phyloP scores from a whole-genome alignment of 2,797 vertebrate species.

The Alosa sapidissima region DNA sequence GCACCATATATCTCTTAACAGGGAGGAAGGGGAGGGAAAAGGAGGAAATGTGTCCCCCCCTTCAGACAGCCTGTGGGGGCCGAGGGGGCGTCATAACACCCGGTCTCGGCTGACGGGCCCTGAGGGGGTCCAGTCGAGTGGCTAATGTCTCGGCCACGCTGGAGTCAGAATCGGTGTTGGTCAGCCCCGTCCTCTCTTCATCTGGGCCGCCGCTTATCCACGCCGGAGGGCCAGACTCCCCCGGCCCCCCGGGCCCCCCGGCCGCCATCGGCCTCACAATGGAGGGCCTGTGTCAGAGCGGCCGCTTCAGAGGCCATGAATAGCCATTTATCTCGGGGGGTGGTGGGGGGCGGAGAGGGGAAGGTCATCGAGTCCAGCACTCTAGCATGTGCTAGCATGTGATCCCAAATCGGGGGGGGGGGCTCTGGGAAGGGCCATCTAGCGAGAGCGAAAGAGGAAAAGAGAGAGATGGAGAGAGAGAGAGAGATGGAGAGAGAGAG shows the following conservation, averaged over 20 bases:
- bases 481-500: neutral
- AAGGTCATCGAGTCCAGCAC: constrained; percentile 39
- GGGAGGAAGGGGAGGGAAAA: neutral
- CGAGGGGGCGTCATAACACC: constrained; percentile 1
- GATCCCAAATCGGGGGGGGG: constrained; percentile 20
- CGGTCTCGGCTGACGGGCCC: neutral
- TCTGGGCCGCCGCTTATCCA: constrained; percentile 45
- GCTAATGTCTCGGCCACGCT: constrained; percentile 26
- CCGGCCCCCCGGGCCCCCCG: neutral
- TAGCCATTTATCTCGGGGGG: constrained; percentile 45
- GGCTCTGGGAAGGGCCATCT: neutral
- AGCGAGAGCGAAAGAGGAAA: neutral
- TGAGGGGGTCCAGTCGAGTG: constrained; percentile 13
- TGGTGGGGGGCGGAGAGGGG: neutral
- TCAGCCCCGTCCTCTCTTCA: constrained; percentile 28
- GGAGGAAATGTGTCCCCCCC: neutral
- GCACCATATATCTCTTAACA: neutral
- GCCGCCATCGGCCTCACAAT: constrained; percentile 44
- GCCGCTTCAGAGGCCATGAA: constrained; percentile 46
- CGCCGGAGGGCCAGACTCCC: constrained; percentile 30
- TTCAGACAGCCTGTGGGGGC: neutral
- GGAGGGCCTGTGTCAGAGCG: constrained; percentile 44
- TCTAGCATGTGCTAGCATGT: constrained; percentile 44
- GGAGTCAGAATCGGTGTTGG: neutral
- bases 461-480: neutral